Base-by-base conservation (phyloP, 2,888 invertebrate species). In the Sericinus montela region DNA sequence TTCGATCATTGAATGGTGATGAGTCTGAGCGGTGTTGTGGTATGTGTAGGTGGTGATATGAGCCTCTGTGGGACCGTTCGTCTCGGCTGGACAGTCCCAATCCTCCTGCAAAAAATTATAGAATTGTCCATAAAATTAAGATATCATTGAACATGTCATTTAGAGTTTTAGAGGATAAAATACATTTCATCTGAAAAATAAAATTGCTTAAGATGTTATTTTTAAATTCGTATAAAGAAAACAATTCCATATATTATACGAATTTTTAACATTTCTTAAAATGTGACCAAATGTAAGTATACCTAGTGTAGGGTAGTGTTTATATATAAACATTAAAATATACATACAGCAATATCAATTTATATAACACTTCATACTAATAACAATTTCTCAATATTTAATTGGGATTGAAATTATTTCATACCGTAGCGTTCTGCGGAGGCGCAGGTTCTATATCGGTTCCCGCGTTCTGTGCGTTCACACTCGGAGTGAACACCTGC, bases 401-500 rank as follows among this genome's bases (percentile, higher is more conserved):
- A 1, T 1, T 4, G 7, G 25, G 25, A 23, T 38, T 23, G 10
- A 38, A 2, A 10, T 38, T 11, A 4, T 11, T 23, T 29, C 47
- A 29, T 47, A 72, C 73, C 56, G 67, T 59, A 1, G 58, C 53
- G 16, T 58, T 52, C 46, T 66, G 63, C 46, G 58, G 30, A 7
- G 50, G 43, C 37, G 51, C 46, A 13, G 61, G 45, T 10, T 65
- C 55, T 32, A 55, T 51, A 16, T 69, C 78, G 19, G 54, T 43
- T 30, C 58, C 53, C 41, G 59, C 51, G 54, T 52, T 57, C 62
- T 69, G 70, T 29, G 67, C 71, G 45, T 57, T 66, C n/a, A 62
- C 68, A 54, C 82, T 83, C 41, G 86, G 84, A 41, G 85, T 86
- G 72, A 87, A 87, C 67, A 87, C 86, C 86, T 85, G 69, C 55